Base-by-base conservation (phyloP, 2,113 vertebrate genomes). In the Anser cygnoides region DNA sequence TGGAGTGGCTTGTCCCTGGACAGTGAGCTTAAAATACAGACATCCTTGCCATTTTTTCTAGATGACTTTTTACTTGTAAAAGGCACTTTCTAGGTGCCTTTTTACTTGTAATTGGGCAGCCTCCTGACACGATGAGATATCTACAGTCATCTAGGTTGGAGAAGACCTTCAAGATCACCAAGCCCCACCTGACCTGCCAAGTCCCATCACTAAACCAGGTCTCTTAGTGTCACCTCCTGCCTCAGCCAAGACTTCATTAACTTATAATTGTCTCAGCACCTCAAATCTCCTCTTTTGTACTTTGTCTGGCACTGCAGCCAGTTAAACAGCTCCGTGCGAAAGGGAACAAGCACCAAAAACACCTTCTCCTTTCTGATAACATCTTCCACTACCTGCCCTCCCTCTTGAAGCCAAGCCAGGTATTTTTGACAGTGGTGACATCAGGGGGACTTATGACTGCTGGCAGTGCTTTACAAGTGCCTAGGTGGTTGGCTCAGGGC, bases 341-440 rank as follows among this genome's bases (percentile, higher is more conserved):
- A 94, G 77, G 13, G 83, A 86, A 13, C 37, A 46, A 35, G 43
- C 86, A 59, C 33, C 39, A 87, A 87, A 90, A 80, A 71, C 4
- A 88, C 50, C 68, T 26, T 85, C 63, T 77, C 37, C 55, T 78
- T 90, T 43, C 73, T 57, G 73, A 79, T 0, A 4, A 46, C 13
- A 39, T 67, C 78, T 93, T 65, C 62, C 66, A 89, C 63, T 4
- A 3, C 52, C 33, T 54, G 73, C 65, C 52, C 90, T 81, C 68
- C 76, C 94, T 95, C 96, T 84, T 79, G 82, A 62, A 85, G 90
- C 76, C 85, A 89, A 86, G 54, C 29, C 12, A 11, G 8, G 50
- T 77, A 76, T 93, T 96, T 95, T 96, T 79, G 66, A 75, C 84
- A 4, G 3, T 41, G 25, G 12, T 52, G 89, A 82, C 18, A 2